Evolutionary conservation across 1,140 invertebrate genomes (phyloP), one percentile per base, ranked within the genome.

Genomic region (Aphaenogaster rudis): DNA sequence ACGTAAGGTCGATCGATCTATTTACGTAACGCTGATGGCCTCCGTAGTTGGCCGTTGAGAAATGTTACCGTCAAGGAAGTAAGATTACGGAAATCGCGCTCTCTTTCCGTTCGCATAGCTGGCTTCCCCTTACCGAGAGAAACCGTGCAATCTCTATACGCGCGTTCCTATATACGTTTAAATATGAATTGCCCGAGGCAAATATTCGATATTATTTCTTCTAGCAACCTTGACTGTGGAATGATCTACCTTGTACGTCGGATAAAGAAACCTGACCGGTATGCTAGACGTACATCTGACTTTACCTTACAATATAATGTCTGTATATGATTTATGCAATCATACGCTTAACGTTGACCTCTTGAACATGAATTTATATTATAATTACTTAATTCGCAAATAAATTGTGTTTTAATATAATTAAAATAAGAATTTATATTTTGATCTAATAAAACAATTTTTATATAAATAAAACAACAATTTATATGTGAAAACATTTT

Each of bases 211-310:
- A 84, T 84, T 84, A 84, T 84, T 84, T 84, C 80, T 64, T 84
- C 54, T 17, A 76, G 17, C 80, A 84, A 84, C 80, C 80, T 84
- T 84, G 80, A 84, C 80, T 84, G 69, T 84, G 80, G 80, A 39
- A 84, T 63, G 57, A 84, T 84, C 80, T 76, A 84, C 80, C 80
- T 84, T 84, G 80, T 48, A 50, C 42, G 42, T 84, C 54, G 33
- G 33, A 0, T 63, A 84, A 74, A 45, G 57, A 74, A 72, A 84
- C 52, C 54, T 74, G 69, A 84, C 33, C 69, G 80, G 28, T 61
- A 74, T 39, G 67, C 54, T 28, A 57, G 54, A 72, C 28, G 28
- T 61, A 61, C 33, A 84, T 45, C 11, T 48, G 42, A 61, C 54
- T 76, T 50, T 13, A 54, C 13, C 63, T 33, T 36, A 71, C 0